phyloP scores from a whole-genome alignment of 2,888 invertebrate species.

The Candidula unifasciata region DNA sequence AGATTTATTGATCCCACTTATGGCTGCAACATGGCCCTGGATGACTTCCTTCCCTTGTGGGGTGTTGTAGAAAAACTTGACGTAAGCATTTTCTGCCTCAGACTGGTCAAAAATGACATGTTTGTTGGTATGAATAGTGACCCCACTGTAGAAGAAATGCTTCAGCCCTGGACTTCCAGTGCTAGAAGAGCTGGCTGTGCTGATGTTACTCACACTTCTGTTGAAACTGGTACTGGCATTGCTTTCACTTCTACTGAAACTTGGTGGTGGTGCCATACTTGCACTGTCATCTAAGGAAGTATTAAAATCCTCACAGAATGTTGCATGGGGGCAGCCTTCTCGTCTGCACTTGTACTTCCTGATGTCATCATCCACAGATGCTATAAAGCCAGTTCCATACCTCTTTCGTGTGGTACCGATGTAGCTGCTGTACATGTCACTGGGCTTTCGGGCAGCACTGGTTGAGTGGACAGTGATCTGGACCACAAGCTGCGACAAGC shows the following conservation, averaged over 20 bases:
- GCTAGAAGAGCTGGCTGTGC: conserved; percentile 17
- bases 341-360: conserved; percentile 19
- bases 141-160: conserved; percentile 38
- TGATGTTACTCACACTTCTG: conserved; percentile 24
- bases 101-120: conserved; percentile 49
- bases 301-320: not conserved
- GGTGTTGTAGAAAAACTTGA: conserved; percentile 47
- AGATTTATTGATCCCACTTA: conserved; percentile 30
- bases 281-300: conserved; percentile 31
- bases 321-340: conserved; percentile 23
- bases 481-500: conserved; percentile 41
- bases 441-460: conserved; percentile 13
- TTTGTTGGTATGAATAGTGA: conserved; percentile 40
- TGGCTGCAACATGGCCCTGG: conserved; percentile 44
- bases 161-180: not conserved
- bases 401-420: conserved; percentile 38
- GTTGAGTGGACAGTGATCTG: conserved; percentile 41
- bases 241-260: not conserved
- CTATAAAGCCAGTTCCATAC: conserved; percentile 46
- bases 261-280: conserved; percentile 13
- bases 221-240: not conserved
- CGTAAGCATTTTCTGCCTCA: conserved; percentile 44
- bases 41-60: conserved; percentile 38
- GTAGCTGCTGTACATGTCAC: conserved; percentile 38
- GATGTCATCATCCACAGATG: conserved; percentile 37